Evolutionary conservation across 2,113 vertebrate species (phyloP).

Genomic region (Oryzias curvinotus): DNA sequence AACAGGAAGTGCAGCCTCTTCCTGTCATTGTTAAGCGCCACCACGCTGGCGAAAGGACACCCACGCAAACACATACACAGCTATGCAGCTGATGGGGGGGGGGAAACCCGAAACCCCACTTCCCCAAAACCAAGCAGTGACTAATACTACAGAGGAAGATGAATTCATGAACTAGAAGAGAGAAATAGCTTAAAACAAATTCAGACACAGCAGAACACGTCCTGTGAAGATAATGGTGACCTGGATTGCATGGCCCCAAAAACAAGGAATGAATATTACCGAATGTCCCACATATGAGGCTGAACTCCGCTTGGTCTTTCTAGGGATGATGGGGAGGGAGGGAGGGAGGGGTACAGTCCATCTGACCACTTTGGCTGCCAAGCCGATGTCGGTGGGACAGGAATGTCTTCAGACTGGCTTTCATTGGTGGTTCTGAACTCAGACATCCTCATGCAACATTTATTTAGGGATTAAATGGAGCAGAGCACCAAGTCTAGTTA

Average conservation of each 20-base stretch:
- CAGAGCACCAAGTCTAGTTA: too few relatives aligned
- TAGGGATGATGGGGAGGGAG: slow-evolving; percentile 3
- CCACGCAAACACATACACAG: slow-evolving; percentile 1
- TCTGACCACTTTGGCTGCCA: slow-evolving; percentile 33
- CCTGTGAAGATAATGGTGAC: too few relatives aligned
- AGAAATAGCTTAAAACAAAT: slow-evolving; percentile 15
- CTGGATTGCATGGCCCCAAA: too few relatives aligned
- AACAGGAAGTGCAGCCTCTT: slow-evolving; percentile 61
- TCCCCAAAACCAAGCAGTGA: neutral
- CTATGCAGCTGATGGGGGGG: slow-evolving; percentile 8
- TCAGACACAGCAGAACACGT: neutral
- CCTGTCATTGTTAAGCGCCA: slow-evolving; percentile 74
- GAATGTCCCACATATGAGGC: slow-evolving; percentile 50
- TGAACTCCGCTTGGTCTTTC: slow-evolving; percentile 1
- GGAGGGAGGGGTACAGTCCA: neutral
- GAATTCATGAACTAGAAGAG: neutral
- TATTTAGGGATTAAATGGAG: too few relatives aligned
- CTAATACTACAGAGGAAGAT: neutral
- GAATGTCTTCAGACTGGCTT: slow-evolving; percentile 58
- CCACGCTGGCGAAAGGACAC: slow-evolving; percentile 32
- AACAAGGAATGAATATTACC: slow-evolving; percentile 18
- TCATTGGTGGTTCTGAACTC: slow-evolving; percentile 1
- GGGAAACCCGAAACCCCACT: slow-evolving; percentile 46
- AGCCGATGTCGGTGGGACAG: slow-evolving; percentile 14
- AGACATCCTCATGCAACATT: too few relatives aligned